Base-by-base conservation (phyloP, 2,113 vertebrate genomes). In the Gila orcuttii region DNA sequence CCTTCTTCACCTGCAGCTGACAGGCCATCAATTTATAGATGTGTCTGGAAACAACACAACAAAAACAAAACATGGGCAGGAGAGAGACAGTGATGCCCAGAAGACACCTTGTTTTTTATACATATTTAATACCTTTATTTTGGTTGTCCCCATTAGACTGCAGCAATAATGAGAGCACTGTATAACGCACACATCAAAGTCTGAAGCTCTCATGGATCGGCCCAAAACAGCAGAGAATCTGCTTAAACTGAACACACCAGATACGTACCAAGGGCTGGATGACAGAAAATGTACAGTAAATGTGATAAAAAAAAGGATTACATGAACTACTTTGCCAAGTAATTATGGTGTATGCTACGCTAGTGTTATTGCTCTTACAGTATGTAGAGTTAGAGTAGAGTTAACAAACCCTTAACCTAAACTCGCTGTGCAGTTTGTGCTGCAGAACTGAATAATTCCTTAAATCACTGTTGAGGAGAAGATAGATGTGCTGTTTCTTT, bases 21-120 rank as follows among this genome's bases (percentile, higher is more conserved):
- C 86, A 89, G 86, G 71, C 82, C 86, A 87, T 89, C 86, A 89
- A 85, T 87, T 84, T 87, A 66, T n/a, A 79, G 42, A 89, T 85
- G 86, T 71, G 71, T 86, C 39, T 75, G 59, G 39, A 47, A 74
- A 25, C 42, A 74, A 25, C 71, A 74, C 71, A 17, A 75, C 55
- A 87, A 33, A 68, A 28, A 82, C 85, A 82, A 23, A 68, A 75
- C 64, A 66, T 64, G 64, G 78, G 36, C 74, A 60, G 21, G 13
- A 47, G 57, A 60, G 45, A 68, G 73, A 66, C 69, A 45, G 47
- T 45, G 82, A 76, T 85, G 85, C 86, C 88, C 82, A 79, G 47
- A 31, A 88, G 82, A 81, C 50, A 71, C 81, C 28, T 57, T 28
- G 64, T 13, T 12, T 79, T 87, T 83, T 85, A 89, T 89, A 76